phyloP scores from a whole-genome alignment of 2,113 vertebrate genomes.

The Phyllostomus hastatus region DNA sequence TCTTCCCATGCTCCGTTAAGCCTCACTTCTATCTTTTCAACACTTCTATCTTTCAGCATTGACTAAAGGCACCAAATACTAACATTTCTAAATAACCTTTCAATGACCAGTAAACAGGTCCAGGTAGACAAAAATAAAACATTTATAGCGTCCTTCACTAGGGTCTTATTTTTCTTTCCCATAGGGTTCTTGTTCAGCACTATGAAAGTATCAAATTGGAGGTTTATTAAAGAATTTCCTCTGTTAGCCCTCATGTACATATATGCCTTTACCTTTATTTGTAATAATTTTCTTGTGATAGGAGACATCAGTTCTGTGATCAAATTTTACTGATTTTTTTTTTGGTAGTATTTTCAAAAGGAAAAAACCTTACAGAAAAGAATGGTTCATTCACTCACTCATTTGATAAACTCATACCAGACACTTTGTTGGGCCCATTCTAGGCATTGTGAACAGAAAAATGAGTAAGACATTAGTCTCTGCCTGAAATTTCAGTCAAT shows the following conservation, averaged over 20 bases:
- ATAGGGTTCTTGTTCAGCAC: background rate
- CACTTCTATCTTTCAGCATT: background rate
- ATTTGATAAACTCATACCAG: background rate
- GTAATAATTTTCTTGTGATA: background rate
- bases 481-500: background rate
- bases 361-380: background rate
- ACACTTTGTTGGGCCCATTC: background rate
- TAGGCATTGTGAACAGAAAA: background rate
- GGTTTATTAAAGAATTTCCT: background rate
- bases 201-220: background rate
- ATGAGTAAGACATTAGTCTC: background rate
- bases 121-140: background rate
- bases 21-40: background rate
- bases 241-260: background rate
- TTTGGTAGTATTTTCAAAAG: background rate
- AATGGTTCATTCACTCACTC: background rate
- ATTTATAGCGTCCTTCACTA: background rate
- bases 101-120: background rate
- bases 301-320: background rate
- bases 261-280: background rate
- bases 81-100: constrained; percentile 48
- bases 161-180: background rate
- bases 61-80: background rate
- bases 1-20: constrained; percentile 28
- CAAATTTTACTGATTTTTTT: background rate